Evolutionary conservation across 1,140 invertebrate species (phyloP).

Genomic region (Drosophila ficusphila): DNA sequence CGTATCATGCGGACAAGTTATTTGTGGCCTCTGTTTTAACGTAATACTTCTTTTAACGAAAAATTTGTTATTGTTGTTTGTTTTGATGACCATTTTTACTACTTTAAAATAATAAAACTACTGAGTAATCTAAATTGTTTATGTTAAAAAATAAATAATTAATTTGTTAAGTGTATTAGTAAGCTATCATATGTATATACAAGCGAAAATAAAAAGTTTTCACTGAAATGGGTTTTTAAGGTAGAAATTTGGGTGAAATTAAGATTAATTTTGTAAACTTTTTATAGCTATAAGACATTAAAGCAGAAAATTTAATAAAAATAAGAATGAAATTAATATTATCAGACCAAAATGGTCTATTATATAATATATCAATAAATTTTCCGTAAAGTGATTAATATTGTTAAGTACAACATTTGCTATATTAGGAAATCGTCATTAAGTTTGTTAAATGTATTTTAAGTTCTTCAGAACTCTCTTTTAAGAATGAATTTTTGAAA

Average conservation of each 20-base stretch:
- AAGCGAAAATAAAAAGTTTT: neutral
- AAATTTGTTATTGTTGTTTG: neutral
- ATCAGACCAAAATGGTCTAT: neutral
- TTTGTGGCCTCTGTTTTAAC: no score
- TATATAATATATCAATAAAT: no score
- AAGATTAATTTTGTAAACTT: no score
- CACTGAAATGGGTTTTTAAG: constrained; percentile 21
- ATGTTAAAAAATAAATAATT: neutral
- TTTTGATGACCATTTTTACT: neutral
- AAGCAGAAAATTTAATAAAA: neutral
- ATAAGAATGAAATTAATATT: neutral
- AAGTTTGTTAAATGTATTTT: no score
- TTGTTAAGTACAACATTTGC: no score
- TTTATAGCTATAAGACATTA: no score
- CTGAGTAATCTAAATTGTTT: neutral
- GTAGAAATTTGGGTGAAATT: neutral
- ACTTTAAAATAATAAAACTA: neutral
- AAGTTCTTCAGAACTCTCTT: no score
- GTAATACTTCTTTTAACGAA: neutral
- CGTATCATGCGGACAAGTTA: neutral
- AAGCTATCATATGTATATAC: constrained; percentile 15
- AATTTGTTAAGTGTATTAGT: neutral
- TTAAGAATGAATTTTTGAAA: no score
- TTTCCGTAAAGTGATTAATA: neutral
- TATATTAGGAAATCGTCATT: no score